These are phyloP conservation scores for Phocoena phocoena DNA, from an alignment of 2,113 vertebrate genomes.

Conservation along the genomic window DNA sequence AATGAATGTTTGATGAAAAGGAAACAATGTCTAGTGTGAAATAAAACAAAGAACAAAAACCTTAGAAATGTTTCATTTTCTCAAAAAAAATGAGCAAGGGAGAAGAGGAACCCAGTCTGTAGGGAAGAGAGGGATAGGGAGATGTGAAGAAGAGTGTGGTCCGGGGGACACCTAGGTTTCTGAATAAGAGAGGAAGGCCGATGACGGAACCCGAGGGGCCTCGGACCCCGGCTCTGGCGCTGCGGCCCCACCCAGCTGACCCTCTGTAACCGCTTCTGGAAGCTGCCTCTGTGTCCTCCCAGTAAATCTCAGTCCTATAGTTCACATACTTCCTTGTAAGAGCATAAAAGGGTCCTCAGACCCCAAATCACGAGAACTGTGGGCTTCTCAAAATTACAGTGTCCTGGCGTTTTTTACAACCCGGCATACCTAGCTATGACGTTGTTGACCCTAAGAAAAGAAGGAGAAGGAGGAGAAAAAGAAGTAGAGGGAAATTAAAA, in stretches of 20 bases:
- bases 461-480: not conserved
- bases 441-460: not conserved
- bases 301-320: no score
- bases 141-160: rapidly evolving
- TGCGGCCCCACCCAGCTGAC: no score
- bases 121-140: not conserved
- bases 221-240: not conserved
- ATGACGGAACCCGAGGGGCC: no score
- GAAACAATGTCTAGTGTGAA: not conserved
- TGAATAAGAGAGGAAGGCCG: rapidly evolving
- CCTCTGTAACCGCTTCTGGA: rapidly evolving
- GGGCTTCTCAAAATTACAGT: not conserved
- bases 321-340: not conserved
- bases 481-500: not conserved
- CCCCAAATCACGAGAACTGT: not conserved
- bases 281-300: not conserved
- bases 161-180: not conserved
- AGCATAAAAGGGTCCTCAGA: not conserved
- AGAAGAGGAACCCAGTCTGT: not conserved
- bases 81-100: not conserved
- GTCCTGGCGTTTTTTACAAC: not conserved
- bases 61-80: not conserved
- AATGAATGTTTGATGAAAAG: not conserved
- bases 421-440: rapidly evolving
- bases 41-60: not conserved